Percentiles rank a stretch among this genome's conserved stretches.
phyloP scores from a whole-genome alignment of 2,888 invertebrate genomes.

The Byasa hedistus region DNA sequence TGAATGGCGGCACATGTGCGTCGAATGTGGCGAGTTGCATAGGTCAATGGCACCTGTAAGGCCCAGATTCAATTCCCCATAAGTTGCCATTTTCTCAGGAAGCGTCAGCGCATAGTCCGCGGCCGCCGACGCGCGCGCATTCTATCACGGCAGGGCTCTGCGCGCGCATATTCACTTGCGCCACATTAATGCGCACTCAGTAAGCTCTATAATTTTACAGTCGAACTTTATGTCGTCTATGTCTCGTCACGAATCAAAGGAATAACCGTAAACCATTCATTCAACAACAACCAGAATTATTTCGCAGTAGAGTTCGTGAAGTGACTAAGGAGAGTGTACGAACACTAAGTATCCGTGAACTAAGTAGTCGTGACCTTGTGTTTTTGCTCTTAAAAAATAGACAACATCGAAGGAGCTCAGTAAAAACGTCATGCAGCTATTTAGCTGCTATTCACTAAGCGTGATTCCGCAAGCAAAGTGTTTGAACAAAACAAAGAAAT shows the following conservation, averaged over 20 bases:
- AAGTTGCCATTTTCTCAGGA: conserved; percentile 79
- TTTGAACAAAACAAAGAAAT: conserved; percentile 64
- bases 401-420: conserved; percentile 55
- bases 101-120: conserved; percentile 49
- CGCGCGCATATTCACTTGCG: conserved; percentile 71
- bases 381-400: conserved; percentile 50
- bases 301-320: conserved; percentile 28
- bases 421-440: conserved; percentile 67
- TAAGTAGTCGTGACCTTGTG: conserved; percentile 53
- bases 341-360: conserved; percentile 40
- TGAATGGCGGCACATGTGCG: conserved; percentile 68
- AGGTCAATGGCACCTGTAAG: conserved; percentile 73
- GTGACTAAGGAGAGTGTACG: conserved; percentile 36
- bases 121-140: conserved; percentile 55
- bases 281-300: conserved; percentile 16
- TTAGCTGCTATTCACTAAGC: conserved; percentile 72
- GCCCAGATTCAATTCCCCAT: conserved; percentile 76
- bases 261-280: conserved; percentile 40
- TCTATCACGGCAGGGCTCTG: conserved; percentile 71
- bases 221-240: conserved; percentile 48
- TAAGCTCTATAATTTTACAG: conserved; percentile 45
- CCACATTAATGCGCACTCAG: conserved; percentile 70
- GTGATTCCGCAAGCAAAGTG: conserved; percentile 69
- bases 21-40: conserved; percentile 59
- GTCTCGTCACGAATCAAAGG: conserved; percentile 44